phyloP scores from a whole-genome alignment of 2,888 invertebrate genomes.

The Drosophila acutilabella region DNA sequence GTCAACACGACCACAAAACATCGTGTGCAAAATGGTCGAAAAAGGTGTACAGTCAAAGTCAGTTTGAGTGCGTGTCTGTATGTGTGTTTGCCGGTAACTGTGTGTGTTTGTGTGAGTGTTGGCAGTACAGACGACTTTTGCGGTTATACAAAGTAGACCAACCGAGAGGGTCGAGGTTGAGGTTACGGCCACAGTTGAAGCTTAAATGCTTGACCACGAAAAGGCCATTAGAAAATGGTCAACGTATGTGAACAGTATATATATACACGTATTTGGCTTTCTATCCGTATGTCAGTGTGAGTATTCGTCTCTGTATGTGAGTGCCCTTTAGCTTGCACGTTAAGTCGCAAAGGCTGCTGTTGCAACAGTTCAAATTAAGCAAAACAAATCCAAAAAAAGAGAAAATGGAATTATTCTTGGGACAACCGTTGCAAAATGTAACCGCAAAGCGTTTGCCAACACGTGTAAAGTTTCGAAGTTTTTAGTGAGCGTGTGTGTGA shows the following conservation, averaged over 20 bases:
- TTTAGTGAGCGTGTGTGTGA: slow-evolving; percentile 11
- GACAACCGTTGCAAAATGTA: slow-evolving; percentile 42
- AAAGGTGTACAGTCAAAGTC: slow-evolving; percentile 61
- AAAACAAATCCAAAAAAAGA: slow-evolving; percentile 46
- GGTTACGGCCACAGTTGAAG: slow-evolving; percentile 59
- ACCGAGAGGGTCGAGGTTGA: slow-evolving; percentile 52
- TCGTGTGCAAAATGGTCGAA: slow-evolving; percentile 78
- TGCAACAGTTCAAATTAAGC: slow-evolving; percentile 69
- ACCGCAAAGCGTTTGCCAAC: slow-evolving; percentile 71
- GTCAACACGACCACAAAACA: slow-evolving; percentile 78
- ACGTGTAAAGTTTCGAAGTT: slow-evolving; percentile 69
- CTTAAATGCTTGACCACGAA: slow-evolving; percentile 81
- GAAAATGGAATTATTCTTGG: slow-evolving; percentile 10
- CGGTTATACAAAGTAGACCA: slow-evolving; percentile 69
- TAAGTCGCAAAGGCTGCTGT: slow-evolving; percentile 56
- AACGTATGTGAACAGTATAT: slow-evolving; percentile 23
- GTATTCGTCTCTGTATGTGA: slow-evolving; percentile 2
- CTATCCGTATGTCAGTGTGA: too few species aligned
- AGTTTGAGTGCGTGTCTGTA: slow-evolving; percentile 11
- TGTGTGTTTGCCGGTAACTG: slow-evolving; percentile 11
- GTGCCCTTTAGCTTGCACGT: slow-evolving; percentile 17
- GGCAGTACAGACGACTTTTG: slow-evolving; percentile 67
- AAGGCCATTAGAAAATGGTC: slow-evolving; percentile 75
- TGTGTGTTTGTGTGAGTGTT: slow-evolving; percentile 30
- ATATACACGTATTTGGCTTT: too few species aligned